Evolutionary conservation across 2,797 vertebrate species (phyloP).

Genomic region (Chloroceryle amazona): DNA sequence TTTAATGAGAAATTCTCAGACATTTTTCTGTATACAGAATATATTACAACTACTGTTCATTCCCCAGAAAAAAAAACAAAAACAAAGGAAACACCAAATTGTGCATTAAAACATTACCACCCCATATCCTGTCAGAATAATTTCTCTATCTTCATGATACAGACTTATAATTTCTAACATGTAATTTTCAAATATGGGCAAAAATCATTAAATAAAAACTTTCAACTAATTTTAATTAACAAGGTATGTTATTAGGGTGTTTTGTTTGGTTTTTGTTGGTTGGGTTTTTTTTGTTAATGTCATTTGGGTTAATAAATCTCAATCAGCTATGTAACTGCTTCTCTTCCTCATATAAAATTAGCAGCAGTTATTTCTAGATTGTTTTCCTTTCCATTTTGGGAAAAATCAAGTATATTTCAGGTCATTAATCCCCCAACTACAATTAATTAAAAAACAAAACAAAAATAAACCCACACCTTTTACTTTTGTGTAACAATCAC

Average conservation of each 20-base stretch:
- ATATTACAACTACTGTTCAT: neutral
- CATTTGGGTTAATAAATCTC: neutral
- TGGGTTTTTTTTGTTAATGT: neutral
- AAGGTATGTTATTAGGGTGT: neutral
- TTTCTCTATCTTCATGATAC: neutral
- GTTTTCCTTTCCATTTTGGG: neutral
- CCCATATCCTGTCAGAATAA: neutral
- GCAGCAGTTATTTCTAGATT: neutral
- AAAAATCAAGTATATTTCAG: neutral
- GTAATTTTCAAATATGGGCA: neutral
- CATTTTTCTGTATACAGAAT: neutral
- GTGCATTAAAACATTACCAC: neutral
- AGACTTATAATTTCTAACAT: neutral
- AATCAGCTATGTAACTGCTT: neutral
- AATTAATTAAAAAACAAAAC: neutral
- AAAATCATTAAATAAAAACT: neutral
- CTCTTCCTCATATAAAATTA: neutral
- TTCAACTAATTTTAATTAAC: neutral
- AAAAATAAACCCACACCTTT: rapidly evolving
- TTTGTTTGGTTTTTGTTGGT: neutral
- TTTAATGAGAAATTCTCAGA: neutral
- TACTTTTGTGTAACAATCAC: neutral
- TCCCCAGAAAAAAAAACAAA: neutral
- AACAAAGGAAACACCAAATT: neutral
- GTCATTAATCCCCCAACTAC: neutral